Base-by-base conservation (phyloP, 1,140 invertebrate genomes). In the Battus philenor region DNA sequence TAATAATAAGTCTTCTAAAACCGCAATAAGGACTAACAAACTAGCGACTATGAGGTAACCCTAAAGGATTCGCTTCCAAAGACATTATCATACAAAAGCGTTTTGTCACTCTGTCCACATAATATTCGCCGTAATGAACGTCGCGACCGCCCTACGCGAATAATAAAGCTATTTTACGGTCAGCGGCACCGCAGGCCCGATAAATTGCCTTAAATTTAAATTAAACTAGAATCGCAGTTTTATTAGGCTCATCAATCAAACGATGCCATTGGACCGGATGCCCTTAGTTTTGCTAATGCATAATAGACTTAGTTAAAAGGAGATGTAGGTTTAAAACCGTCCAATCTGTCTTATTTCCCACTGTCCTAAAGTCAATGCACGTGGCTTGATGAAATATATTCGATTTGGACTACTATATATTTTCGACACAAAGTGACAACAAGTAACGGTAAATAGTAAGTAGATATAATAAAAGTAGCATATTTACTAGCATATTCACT, bases 191-290 rank as follows among this genome's bases (percentile, higher is more conserved):
- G 58, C 74, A 59, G 65, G 62, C 59, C 54, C 59, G 66, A 65
- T 72, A 76, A 84, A 84, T 80, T 84, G 74, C 74, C 72, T 84
- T 80, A 84, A 84, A 84, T 84, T 82, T 75, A 84, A 84, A 84
- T 84, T 84, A 84, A 84, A 80, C 76, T 74, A 75, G 76, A 84
- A 80, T 84, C 74, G 73, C 74, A 75, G 68, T 84, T 83, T 82
- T 84, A 84, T 84, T 84, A 84, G 68, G 60, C 58, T 78, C 77
- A 84, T 84, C 80, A 84, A 84, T 84, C 80, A 82, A 82, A 81
- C 59, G 58, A 70, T 69, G 70, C 61, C 61, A 75, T 68, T 62
- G 61, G 59, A 64, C 62, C 59, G 54, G 57, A 55, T 57, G 59
- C 47, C 53, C 50, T 33, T 39, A 50, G 56, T 46, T 63, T 36